Percentiles rank a stretch among this genome's conserved stretches.
Evolutionary conservation across 2,888 invertebrate genomes (phyloP).

Genomic region (Yponomeuta evonymella): DNA sequence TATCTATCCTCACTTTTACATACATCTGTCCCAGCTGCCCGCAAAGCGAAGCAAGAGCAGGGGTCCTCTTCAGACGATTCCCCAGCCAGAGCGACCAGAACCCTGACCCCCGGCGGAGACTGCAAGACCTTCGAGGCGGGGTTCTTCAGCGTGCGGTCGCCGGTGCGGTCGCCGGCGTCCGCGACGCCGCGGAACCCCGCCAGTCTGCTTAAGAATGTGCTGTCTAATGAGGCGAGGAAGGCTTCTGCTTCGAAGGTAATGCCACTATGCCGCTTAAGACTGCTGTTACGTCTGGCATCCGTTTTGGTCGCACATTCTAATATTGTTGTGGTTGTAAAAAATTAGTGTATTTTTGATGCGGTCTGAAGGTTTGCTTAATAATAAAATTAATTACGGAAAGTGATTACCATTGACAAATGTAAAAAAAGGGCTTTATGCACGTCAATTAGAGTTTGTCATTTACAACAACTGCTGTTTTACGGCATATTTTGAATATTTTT

Average conservation of each 20-base stretch:
- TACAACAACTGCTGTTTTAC: too few relatives aligned
- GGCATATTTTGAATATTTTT: too few relatives aligned
- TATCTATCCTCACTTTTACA: too few relatives aligned
- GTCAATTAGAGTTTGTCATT: too few relatives aligned
- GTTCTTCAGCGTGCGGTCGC: conserved; percentile 61
- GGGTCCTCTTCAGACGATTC: not conserved
- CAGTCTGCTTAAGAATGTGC: conserved; percentile 47
- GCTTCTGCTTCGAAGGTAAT: conserved; percentile 49
- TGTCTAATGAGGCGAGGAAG: conserved; percentile 61
- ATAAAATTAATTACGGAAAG: too few relatives aligned
- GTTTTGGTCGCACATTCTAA: not conserved
- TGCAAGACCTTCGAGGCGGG: conserved; percentile 62
- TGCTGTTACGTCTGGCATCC: too few relatives aligned
- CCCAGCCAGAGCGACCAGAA: not conserved
- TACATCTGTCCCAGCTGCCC: conserved; percentile 40
- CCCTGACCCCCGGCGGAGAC: conserved; percentile 13
- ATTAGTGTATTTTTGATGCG: too few relatives aligned
- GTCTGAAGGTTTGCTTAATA: too few relatives aligned
- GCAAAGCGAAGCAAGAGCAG: conserved; percentile 41
- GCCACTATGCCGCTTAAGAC: not conserved
- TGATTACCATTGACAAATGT: too few relatives aligned
- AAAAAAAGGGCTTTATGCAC: too few relatives aligned
- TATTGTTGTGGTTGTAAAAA: not conserved
- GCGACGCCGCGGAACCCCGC: conserved; percentile 25
- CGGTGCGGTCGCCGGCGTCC: conserved; percentile 39